Base-by-base conservation (phyloP, 2,888 invertebrate genomes). In the Oligia fasciuncula region DNA sequence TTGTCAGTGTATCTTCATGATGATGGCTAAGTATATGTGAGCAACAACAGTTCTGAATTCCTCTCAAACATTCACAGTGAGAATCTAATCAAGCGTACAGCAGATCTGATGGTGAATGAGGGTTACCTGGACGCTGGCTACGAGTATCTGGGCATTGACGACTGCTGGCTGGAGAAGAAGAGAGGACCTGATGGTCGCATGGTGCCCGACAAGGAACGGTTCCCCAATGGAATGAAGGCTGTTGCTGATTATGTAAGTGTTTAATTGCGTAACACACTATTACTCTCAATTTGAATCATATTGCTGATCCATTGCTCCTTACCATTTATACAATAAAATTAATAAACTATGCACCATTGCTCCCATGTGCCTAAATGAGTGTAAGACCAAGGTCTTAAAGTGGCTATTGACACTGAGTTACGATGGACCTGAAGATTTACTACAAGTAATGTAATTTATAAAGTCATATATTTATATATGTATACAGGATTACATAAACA, bases 71-170 rank as follows among this genome's bases (percentile, higher is more conserved):
- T 49, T 76, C 91, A 9, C 91, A 98, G 98, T 92, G 98, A 98
- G 91, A 91, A 95, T 0, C 94, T 98, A 11, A 97, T 98, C 86
- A 97, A 95, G 87, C 95, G 97, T 40, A 97, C 97, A 77, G 97
- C 98, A 0, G 97, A 98, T 89, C 90, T 97, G 14, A 93, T 98
- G 93, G 97, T 97, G 0, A 94, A 95, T 9, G 98, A 98, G 71
- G 98, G 98, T 0, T 98, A 98, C 92, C 93, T 97, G 4, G 97
- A 96, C 14, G 98, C 97, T 4, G 98, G 98, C 0, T 98, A 98
- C 92, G 97, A 98, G 85, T 98, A 98, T 90, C 94, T 98, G 0
- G 98, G 97, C 73, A 97, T 98, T 70, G 98, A 98, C 87, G 98
- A 98, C 93, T 98, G 98, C 92, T 98, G 98, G 98, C 93, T 98